Base-by-base conservation (phyloP, 2,113 vertebrate species). In the Steatornis caripensis region DNA sequence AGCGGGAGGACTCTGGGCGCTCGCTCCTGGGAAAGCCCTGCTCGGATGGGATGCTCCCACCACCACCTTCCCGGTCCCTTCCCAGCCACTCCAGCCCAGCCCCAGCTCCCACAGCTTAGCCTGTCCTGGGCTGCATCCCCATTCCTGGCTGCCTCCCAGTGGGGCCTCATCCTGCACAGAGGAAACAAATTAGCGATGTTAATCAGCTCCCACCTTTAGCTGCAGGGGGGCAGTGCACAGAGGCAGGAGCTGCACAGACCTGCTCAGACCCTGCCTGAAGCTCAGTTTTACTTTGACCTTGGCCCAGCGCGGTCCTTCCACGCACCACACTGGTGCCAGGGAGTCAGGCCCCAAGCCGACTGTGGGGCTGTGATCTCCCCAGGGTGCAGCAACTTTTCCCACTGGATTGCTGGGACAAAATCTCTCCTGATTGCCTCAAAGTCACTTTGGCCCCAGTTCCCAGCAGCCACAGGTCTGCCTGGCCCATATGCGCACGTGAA, bases 241-340 rank as follows among this genome's bases (percentile, higher is more conserved):
- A 45, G 36, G 26, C 53, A 72, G 58, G 45, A 80, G 58, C 21
- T 80, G 39, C 45, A 64, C 3, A 9, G 18, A 60, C 43, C 64
- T 3, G 9, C 29, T 68, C 62, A 58, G 62, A 58, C 1, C 7
- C 30, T 49, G 26, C 14, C 48, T 32, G 11, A 89, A 58, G 11
- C 45, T 81, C 61, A 41, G 71, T 29, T 72, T 79, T 54, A 27
- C 48, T 84, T 68, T 68, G 76, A 43, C 45, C 79, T 57, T 39
- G 55, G 87, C 62, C 71, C n/a, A n/a, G 29, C 4, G 1, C 39
- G 55, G 36, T 69, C 18, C 34, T 68, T 58, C 77, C 55, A 43
- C 2, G 1, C 6, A 10, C 36, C 11, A 8, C 14, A 10, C 41
- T n/a, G 32, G 29, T 36, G 21, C 48, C 0, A 1, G 21, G 30